Percentiles rank a stretch among this genome's conserved stretches.
Conservation (phyloP, 2,888 invertebrate genomes). For the Parapristionchus giblindavisi region DNA sequence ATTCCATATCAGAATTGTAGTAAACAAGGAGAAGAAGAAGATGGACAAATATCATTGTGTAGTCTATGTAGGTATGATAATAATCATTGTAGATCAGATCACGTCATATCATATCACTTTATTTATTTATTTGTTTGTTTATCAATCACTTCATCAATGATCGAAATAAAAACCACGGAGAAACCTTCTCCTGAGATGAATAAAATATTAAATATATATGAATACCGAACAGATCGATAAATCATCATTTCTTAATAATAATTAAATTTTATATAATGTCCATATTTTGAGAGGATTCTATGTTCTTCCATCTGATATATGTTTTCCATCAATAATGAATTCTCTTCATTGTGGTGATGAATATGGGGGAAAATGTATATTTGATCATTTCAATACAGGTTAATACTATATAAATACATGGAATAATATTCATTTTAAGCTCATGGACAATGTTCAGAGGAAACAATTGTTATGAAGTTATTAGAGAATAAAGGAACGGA, state of each 20-base stretch:
- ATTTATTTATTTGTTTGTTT: no score
- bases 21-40: slow-evolving; percentile 24
- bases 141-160: no score
- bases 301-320: slow-evolving; percentile 35
- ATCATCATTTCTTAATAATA: no score
- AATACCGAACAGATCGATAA: no score
- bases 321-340: slow-evolving; percentile 65
- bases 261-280: no score
- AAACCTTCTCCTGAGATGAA: no score
- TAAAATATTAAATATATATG: no score
- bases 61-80: slow-evolving; percentile 19
- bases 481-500: slow-evolving; percentile 21
- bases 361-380: slow-evolving; percentile 24
- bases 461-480: slow-evolving; percentile 8
- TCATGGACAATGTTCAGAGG: slow-evolving; percentile 13
- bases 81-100: no score
- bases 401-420: no score
- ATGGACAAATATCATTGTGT: not conserved
- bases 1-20: slow-evolving; percentile 25
- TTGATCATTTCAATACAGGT: slow-evolving; percentile 29
- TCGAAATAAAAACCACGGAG: no score
- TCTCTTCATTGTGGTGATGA: slow-evolving; percentile 54
- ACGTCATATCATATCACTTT: no score
- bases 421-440: not conserved
- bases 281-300: slow-evolving; percentile 31